A percentile compares a stretch with the other conserved stretches of the same genome.
These are phyloP conservation scores for Cantharis lateralis DNA, from an alignment of 2,888 invertebrate genomes.

Conservation along the genomic window DNA sequence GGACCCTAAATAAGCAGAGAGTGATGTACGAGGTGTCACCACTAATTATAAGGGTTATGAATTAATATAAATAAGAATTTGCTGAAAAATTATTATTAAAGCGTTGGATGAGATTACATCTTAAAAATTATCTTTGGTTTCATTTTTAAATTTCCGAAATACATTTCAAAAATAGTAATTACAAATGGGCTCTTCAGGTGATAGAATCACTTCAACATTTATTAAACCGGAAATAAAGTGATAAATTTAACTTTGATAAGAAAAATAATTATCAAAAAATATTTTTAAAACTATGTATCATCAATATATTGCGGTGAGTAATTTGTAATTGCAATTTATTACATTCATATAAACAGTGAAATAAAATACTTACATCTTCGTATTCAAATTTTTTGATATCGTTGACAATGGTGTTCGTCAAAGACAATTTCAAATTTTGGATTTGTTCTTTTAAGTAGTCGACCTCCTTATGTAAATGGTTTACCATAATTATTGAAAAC, in stretches of 20 bases:
- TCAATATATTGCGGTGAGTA: background rate
- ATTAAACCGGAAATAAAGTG: background rate
- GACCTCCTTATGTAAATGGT: slow-evolving; percentile 42
- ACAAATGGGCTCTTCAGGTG: background rate
- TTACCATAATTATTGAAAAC: background rate
- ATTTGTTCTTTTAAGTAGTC: slow-evolving; percentile 44
- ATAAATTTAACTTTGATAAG: background rate
- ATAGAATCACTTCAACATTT: background rate
- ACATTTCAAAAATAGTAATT: background rate
- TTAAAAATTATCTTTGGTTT: background rate
- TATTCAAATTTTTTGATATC: slow-evolving; percentile 51
- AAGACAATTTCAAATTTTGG: slow-evolving; percentile 47
- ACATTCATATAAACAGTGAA: background rate
- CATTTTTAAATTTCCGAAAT: too few species aligned
- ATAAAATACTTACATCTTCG: slow-evolving; percentile 42
- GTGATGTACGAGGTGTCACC: background rate
- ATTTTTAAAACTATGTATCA: background rate
- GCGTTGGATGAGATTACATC: background rate
- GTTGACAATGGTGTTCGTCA: slow-evolving; percentile 50
- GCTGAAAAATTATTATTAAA: background rate
- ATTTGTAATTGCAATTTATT: background rate
- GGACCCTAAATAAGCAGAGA: background rate
- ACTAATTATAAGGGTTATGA: background rate
- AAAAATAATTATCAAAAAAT: background rate
- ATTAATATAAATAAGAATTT: background rate